These are phyloP conservation scores for Diplolepis rosae DNA, from an alignment of 2,888 invertebrate species.

Conservation along the genomic window DNA sequence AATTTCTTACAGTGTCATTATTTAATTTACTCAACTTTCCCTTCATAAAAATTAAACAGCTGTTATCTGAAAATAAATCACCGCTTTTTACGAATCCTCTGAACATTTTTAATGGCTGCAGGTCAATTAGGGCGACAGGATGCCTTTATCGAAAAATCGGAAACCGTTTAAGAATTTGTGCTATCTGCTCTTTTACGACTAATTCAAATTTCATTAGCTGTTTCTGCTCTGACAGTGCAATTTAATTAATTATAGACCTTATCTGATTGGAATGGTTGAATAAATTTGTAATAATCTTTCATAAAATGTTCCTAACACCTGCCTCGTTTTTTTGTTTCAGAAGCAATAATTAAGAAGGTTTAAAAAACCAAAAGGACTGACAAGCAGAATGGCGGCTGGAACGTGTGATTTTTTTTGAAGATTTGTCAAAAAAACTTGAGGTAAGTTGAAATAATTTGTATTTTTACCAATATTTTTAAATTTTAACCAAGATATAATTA, in stretches of 20 bases:
- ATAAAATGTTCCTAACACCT: constrained; percentile 1
- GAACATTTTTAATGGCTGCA: background rate
- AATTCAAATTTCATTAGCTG: background rate
- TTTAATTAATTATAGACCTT: background rate
- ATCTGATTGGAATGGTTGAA: background rate
- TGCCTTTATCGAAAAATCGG: background rate
- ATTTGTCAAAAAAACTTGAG: constrained; percentile 12
- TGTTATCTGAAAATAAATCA: background rate
- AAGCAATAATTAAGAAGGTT: constrained; percentile 2
- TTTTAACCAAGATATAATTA: no score
- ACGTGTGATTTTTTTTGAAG: constrained; percentile 54
- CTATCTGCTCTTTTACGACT: background rate
- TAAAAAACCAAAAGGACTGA: constrained; percentile 7
- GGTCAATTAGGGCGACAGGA: constrained; percentile 6
- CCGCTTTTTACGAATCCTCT: background rate
- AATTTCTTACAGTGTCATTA: background rate
- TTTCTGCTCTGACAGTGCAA: background rate
- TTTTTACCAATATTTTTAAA: no score
- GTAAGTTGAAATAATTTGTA: background rate
- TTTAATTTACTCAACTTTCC: background rate
- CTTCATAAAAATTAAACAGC: background rate
- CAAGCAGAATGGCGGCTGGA: constrained; percentile 61
- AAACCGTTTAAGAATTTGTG: background rate
- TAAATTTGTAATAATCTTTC: background rate
- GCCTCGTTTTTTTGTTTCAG: constrained; percentile 46